These are phyloP conservation scores for Lynx canadensis DNA, from an alignment of 2,113 vertebrate genomes.

Conservation along the genomic window DNA sequence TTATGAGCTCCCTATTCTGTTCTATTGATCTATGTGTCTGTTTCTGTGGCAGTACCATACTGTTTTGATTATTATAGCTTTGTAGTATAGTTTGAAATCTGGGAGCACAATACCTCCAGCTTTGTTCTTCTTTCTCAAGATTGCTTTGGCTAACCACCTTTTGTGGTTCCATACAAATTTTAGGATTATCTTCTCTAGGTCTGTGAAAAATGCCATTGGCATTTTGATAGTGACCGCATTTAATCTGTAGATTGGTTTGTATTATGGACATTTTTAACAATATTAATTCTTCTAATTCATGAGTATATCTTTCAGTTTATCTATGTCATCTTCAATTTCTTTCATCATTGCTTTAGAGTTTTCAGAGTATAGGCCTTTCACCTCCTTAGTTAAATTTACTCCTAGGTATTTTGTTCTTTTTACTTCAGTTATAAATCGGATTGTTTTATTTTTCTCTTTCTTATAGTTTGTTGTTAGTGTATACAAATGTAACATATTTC, in stretches of 20 bases:
- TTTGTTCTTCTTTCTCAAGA: neutral
- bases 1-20: neutral
- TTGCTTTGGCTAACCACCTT: neutral
- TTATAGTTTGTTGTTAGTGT: neutral
- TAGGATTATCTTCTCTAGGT: neutral
- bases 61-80: neutral
- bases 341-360: neutral
- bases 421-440: neutral
- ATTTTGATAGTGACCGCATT: neutral
- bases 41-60: neutral
- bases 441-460: neutral
- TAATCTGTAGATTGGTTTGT: neutral
- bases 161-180: neutral
- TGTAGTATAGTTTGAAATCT: neutral
- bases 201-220: neutral
- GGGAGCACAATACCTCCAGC: neutral
- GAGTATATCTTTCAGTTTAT: neutral
- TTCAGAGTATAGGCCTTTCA: neutral
- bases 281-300: neutral
- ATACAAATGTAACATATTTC: neutral
- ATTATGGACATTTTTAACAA: neutral
- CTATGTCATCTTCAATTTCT: neutral
- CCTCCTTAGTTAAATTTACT: neutral
- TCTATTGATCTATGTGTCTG: neutral
- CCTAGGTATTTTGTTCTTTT: neutral